These are phyloP conservation scores for Bubalus kerabau DNA, from an alignment of 2,113 vertebrate species.

Conservation along the genomic window DNA sequence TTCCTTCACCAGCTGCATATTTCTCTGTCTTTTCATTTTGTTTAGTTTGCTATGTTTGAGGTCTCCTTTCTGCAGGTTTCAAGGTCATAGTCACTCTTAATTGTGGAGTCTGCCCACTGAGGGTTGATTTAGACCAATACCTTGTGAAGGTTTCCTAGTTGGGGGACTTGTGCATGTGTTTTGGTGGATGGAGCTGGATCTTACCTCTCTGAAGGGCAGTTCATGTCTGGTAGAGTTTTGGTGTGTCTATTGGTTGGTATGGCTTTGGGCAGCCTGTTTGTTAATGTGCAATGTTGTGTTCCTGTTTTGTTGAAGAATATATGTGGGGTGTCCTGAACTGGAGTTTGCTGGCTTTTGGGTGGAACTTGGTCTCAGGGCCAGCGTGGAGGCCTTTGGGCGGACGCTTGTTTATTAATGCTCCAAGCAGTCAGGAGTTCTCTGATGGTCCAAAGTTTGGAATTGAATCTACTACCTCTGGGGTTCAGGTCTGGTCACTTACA, in stretches of 20 bases:
- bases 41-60: neutral
- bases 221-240: neutral
- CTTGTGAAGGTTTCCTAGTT: neutral
- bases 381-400: fast-evolving
- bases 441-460: neutral
- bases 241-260: neutral
- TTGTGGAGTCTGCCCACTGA: neutral
- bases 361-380: neutral
- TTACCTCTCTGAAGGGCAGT: neutral
- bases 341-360: neutral
- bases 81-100: neutral
- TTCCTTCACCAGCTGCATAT: neutral
- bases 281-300: neutral
- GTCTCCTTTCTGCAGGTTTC: neutral
- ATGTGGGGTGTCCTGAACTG: neutral
- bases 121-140: neutral
- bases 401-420: neutral
- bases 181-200: neutral
- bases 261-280: neutral
- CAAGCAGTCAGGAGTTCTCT: neutral
- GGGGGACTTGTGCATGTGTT: neutral
- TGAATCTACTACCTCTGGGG: neutral
- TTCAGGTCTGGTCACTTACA: neutral
- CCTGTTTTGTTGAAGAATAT: neutral
- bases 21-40: neutral